Evolutionary conservation across 2,113 vertebrate species (phyloP), one percentile per base, ranked within the genome.

Genomic region (Cacatua alba): DNA sequence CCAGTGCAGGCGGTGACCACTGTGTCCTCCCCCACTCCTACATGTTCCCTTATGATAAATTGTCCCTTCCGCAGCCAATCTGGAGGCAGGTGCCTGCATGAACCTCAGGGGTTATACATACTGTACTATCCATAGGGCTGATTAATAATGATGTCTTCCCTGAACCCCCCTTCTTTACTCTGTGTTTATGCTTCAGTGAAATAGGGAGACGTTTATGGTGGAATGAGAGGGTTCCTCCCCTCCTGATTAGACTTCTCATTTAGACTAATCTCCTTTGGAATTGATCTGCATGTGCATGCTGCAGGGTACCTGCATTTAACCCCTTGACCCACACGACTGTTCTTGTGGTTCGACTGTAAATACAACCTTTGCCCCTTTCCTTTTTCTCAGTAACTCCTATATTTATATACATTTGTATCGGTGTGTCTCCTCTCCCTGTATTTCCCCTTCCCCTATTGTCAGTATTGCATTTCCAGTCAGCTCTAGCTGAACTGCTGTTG

Each of bases 31-130:
- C 92, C 86, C 31, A 88, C 94, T 93, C 94, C 97, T 97, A 93
- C 95, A 6, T 88, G 93, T 95, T 97, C 95, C 64, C 80, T 96
- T 94, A 92, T 97, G 97, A 98, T 98, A 93, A 97, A 98, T 98
- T 95, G 96, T 97, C 95, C 95, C 86, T 72, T 88, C 88, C 2
- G 0, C 90, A 81, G 86, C 94, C 94, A 83, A 75, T 93, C 89
- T 95, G 94, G 96, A 97, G 95, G 93, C 96, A 98, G 95, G 94
- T 98, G 95, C 93, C 94, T 95, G 92, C 88, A 72, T 96, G 97
- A 96, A 95, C 97, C 97, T 96, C 88, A 46, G 91, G 90, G 96
- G 95, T 97, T 97, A 95, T 89, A 62, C 78, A 87, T 84, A 92
- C 96, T 95, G 75, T 82, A 89, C 86, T 89, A 44, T 95, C 93